A percentile compares a stretch with the other conserved stretches of the same genome.
These are phyloP conservation scores for Perognathus longimembris DNA, from an alignment of 2,113 vertebrate genomes.

Conservation along the genomic window DNA sequence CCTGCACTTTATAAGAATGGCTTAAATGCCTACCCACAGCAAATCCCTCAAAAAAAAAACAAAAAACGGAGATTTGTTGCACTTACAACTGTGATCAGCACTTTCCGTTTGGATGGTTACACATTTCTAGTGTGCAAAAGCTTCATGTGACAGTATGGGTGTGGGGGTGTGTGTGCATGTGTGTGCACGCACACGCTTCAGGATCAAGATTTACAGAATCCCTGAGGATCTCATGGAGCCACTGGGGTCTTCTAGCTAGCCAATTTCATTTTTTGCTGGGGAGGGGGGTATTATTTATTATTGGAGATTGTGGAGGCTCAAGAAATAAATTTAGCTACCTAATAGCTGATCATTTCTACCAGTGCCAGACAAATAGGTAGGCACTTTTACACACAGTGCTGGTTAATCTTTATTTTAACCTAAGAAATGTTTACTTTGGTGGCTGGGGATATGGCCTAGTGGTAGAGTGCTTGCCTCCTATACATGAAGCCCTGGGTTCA, in stretches of 20 bases:
- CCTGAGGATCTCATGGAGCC: background rate
- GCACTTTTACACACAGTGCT: background rate
- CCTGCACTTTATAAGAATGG: too few species aligned
- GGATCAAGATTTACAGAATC: too few species aligned
- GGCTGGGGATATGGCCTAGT: too few species aligned
- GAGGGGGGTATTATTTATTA: background rate
- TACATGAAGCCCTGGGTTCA: too few species aligned
- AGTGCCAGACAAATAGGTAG: background rate
- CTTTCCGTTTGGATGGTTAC: background rate
- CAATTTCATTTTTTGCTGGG: background rate
- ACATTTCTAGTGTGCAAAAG: background rate
- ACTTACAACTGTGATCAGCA: background rate
- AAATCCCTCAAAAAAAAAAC: background rate
- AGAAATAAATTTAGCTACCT: background rate
- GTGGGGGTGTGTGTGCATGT: too few species aligned
- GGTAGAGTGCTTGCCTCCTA: too few species aligned
- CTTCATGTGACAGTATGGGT: background rate
- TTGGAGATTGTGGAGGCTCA: background rate
- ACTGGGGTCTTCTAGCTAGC: background rate
- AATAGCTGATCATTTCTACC: too few species aligned
- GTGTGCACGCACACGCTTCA: too few species aligned
- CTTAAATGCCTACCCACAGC: too few species aligned
- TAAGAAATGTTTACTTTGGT: background rate
- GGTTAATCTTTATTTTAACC: background rate
- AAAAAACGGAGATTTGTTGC: background rate